Conservation (phyloP, 2,113 vertebrate species). For the Amazona guildingii region DNA sequence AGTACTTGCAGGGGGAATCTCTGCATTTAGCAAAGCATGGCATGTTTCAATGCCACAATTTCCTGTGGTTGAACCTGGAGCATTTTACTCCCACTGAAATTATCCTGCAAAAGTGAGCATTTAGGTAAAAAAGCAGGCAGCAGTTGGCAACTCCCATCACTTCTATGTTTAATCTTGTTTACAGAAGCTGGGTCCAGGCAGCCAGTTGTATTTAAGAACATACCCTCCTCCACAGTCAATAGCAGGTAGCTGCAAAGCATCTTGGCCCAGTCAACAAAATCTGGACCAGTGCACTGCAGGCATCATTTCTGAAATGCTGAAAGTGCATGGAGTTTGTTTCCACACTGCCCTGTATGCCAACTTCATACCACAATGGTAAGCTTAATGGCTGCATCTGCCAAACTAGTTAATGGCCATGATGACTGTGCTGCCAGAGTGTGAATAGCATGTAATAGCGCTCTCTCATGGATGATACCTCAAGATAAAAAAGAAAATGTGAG, state of each 20-base stretch:
- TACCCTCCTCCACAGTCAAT: not conserved
- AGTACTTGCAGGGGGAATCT: not conserved
- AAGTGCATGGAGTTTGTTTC: fast-evolving
- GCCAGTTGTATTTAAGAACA: not conserved
- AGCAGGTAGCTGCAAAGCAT: not conserved
- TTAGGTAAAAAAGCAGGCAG: not conserved
- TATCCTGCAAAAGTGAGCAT: not conserved
- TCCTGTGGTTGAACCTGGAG: not conserved
- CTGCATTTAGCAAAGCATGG: not conserved
- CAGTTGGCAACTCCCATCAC: not conserved
- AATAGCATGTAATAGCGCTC: not conserved
- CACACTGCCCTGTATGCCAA: not conserved
- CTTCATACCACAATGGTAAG: not conserved
- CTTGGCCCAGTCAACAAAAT: not conserved
- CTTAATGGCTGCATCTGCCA: not conserved
- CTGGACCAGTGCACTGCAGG: not conserved
- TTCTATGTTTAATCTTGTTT: not conserved
- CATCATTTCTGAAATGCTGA: not conserved
- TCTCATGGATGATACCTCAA: not conserved
- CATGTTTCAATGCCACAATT: not conserved
- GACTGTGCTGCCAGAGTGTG: not conserved
- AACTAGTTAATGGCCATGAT: not conserved
- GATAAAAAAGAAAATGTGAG: not conserved
- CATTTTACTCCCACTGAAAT: not conserved
- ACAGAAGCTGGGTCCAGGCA: not conserved